These are phyloP conservation scores for Ricordea florida DNA, from an alignment of 92 coral and sea anemone species.

Conservation along the genomic window DNA sequence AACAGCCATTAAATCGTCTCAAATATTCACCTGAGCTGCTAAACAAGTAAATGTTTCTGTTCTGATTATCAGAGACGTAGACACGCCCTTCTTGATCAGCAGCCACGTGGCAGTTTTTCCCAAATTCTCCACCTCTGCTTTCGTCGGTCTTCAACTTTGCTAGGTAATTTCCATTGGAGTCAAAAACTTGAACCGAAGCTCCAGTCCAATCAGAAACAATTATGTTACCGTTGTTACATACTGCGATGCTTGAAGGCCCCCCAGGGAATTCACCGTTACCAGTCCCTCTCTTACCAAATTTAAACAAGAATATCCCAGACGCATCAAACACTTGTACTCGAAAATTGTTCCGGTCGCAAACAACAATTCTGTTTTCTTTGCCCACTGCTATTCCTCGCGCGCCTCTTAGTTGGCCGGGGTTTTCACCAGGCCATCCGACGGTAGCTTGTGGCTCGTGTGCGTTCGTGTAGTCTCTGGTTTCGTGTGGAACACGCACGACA, in stretches of 20 bases:
- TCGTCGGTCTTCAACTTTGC: conserved; percentile 10
- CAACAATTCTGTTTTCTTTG: conserved; percentile 40
- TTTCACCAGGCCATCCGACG: conserved; percentile 48
- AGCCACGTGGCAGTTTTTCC: conserved; percentile 47
- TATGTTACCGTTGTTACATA: conserved; percentile 32
- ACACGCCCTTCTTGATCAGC: conserved; percentile 24
- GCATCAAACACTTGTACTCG: conserved; percentile 62
- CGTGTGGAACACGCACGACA: conserved; percentile 25
- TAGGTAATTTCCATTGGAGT: conserved; percentile 42
- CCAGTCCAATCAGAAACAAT: conserved; percentile 60
- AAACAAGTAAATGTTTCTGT: conserved; percentile 44
- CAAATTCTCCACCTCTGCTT: not conserved
- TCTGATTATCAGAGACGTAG: conserved; percentile 51
- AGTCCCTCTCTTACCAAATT: conserved; percentile 57
- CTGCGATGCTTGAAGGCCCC: conserved; percentile 53
- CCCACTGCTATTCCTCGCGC: conserved; percentile 63
- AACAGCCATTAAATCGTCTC: conserved; percentile 22
- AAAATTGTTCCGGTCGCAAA: conserved; percentile 67
- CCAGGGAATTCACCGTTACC: conserved; percentile 47
- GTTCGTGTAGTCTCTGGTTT: conserved; percentile 36
- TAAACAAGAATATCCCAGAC: conserved; percentile 40
- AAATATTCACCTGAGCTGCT: conserved; percentile 15
- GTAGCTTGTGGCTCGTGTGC: conserved; percentile 25
- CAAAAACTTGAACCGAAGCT: conserved; percentile 33
- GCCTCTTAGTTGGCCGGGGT: conserved; percentile 35